Evolutionary conservation across 2,797 vertebrate genomes (phyloP), one percentile per base, ranked within the genome.

Genomic region (Rallus crepitans): DNA sequence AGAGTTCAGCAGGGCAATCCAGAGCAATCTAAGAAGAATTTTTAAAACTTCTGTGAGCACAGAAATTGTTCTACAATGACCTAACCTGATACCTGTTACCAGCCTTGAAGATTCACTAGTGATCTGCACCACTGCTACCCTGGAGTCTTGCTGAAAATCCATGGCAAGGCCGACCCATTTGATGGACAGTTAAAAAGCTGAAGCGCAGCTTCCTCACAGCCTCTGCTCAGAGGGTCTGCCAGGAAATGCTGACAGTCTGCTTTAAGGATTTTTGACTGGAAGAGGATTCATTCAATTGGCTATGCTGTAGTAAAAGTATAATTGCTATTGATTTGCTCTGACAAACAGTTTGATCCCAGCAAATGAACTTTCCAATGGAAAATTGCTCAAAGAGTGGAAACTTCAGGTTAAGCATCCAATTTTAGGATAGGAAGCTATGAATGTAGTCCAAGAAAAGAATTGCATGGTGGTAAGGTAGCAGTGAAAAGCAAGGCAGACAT

Each of bases 1-100:
- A 99, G 92, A 98, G 98, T 73, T 98, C 97, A 55, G 98, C 97
- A 16, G 99, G 98, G 94, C 99, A 99, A 85, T 99, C 99, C 98
- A 99, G 97, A 77, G 98, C 99, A 86, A 99, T 98, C 99, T 99
- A 73, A 80, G 68, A 31, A 84, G 78, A 89, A 95, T 35, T 72
- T 84, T 47, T 24, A 88, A 83, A 93, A 93, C 71, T 37, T 87
- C 45, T 1, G 17, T 94, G 66, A 94, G n/a, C 82, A 76, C 88
- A 78, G 65, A 33, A 2, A n/a, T 28, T 71, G 28, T 39, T 93
- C 75, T 63, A 55, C 79, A 81, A 30, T 0, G 4, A 87, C 20
- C 23, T 72, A 60, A 12, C 39, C 42, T 30, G 18, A 21, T 9
- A 20, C 6, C 4, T 64, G 10, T 52, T 55, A 56, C 20, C 61